Evolutionary conservation across 1,140 invertebrate species (phyloP), one percentile per base, ranked within the genome.

Genomic region (Saccostrea glomerata): DNA sequence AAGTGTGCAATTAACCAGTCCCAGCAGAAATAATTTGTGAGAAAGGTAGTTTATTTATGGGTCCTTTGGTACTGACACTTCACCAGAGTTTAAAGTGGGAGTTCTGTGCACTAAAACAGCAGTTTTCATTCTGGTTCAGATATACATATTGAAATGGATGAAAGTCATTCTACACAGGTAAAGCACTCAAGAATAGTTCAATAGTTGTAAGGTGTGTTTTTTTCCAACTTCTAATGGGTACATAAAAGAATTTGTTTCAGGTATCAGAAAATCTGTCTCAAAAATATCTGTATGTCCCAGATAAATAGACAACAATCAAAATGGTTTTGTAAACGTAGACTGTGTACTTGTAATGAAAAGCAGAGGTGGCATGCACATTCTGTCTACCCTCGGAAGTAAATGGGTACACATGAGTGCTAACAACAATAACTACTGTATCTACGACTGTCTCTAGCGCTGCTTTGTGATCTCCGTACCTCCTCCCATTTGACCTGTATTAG

Each of bases 401-500:
- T 54, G 54, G 47, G 82, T 55, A 84, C 47, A 55, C n/a, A 83
- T 17, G 5, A 20, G 54, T 55, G 40, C 17, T 84, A 56, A 84
- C 40, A 84, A 84, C 54, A 55, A 54, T 55, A 54, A 84, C 40
- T 84, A 56, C 82, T 54, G 20, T 56, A 54, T 84, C 82, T n/a
- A n/a, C n/a, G n/a, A 54, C 17, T 55, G 54, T 55, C 40, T 84
- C 82, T 84, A 84, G 82, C 82, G 82, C 40, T 84, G 54, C 47
- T 84, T 84, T 23, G 40, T 56, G 88, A 86, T 54, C 85, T 88
- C 70, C 73, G 85, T 82, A 83, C 84, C 73, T 91, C 93, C 93
- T 92, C 96, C 96, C 95, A 96, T 96, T 96, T 96, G 96, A 95
- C 96, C 95, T 94, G 96, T 95, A 95, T 96, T 96, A 95, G 96